Evolutionary conservation across 2,888 invertebrate genomes (phyloP).

Genomic region (Tiliacea citrago): DNA sequence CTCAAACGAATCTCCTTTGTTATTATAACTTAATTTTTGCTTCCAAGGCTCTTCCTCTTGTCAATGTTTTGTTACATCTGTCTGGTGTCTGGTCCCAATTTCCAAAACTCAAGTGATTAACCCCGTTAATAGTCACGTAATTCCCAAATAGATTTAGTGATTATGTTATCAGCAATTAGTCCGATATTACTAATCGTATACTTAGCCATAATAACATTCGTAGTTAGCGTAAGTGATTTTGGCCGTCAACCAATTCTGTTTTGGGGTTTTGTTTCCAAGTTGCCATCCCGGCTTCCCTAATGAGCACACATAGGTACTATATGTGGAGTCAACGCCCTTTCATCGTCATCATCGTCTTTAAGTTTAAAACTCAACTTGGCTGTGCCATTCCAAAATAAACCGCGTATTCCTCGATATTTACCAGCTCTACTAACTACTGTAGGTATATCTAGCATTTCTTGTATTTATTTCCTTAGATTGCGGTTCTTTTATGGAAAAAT

Average conservation of each 20-base stretch:
- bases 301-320: constrained; percentile 43
- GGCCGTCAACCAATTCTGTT: constrained; percentile 52
- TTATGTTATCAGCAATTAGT: constrained; percentile 39
- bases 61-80: constrained; percentile 16
- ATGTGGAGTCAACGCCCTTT: constrained; percentile 60
- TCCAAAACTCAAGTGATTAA: constrained; percentile 22
- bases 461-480: background rate
- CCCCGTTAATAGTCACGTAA: constrained; percentile 14
- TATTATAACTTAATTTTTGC: background rate
- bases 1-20: background rate
- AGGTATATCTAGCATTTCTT: background rate
- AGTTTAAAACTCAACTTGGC: background rate
- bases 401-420: constrained; percentile 1
- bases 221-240: constrained; percentile 12
- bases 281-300: constrained; percentile 37
- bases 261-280: constrained; percentile 40
- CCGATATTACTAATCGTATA: background rate
- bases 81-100: background rate
- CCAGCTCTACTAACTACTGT: background rate
- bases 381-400: background rate
- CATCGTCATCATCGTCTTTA: constrained; percentile 3
- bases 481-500: background rate
- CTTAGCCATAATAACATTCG: background rate
- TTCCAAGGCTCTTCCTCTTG: constrained; percentile 1
- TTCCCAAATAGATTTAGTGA: constrained; percentile 38